Percentiles rank a stretch among this genome's conserved stretches.
Evolutionary conservation across 1,140 invertebrate species (phyloP).

Genomic region (Calosoma granatense): DNA sequence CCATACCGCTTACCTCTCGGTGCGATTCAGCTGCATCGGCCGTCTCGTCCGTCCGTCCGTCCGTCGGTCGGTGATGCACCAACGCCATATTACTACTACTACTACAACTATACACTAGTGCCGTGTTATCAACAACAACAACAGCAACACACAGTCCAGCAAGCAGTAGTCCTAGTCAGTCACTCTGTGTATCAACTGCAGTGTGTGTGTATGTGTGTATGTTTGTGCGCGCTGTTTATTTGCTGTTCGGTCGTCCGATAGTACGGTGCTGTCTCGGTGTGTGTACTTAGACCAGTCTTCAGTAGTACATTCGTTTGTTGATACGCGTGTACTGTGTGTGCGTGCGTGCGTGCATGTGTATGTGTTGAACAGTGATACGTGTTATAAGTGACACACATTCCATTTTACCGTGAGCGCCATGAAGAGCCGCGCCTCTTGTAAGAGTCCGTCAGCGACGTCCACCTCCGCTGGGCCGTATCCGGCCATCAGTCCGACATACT

Average conservation of each 20-base stretch:
- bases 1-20: not conserved
- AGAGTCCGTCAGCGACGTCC: constrained; percentile 26
- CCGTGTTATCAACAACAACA: too few species aligned
- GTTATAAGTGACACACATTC: not conserved
- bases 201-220: too few species aligned
- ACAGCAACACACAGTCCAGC: too few species aligned
- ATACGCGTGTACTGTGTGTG: not conserved
- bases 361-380: not conserved
- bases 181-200: too few species aligned
- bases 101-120: too few species aligned
- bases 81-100: not conserved
- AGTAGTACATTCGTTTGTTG: not conserved
- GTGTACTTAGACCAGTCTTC: too few species aligned
- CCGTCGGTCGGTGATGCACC: not conserved
- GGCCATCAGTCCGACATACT: constrained; percentile 67
- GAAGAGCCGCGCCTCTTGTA: constrained; percentile 24
- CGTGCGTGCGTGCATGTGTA: not conserved
- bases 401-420: too few species aligned
- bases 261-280: too few species aligned
- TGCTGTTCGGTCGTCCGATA: too few species aligned
- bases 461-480: constrained; percentile 42
- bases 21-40: not conserved
- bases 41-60: not conserved
- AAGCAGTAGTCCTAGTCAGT: too few species aligned
- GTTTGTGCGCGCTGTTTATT: too few species aligned